Conservation (phyloP, 2,113 vertebrate genomes). For the Melanostigma gelatinosum region DNA sequence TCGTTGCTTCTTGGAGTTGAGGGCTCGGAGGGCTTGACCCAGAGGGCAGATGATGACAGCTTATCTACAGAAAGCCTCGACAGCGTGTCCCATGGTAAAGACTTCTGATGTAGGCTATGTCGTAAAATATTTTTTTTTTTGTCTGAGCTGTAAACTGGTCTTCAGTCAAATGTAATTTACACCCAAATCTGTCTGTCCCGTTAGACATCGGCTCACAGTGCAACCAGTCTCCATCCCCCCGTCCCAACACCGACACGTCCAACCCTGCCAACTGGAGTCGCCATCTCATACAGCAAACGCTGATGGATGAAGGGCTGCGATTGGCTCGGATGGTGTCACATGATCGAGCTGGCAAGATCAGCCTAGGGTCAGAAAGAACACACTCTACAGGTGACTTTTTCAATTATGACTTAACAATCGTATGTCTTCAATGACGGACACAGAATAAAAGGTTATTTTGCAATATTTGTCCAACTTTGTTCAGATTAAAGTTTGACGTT, state of each 20-base stretch:
- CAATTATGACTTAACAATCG: constrained; percentile 33
- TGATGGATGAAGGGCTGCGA: constrained; percentile 97
- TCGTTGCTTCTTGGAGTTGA: constrained; percentile 73
- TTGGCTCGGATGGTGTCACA: constrained; percentile 95
- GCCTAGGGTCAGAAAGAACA: constrained; percentile 88
- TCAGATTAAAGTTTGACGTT: neutral
- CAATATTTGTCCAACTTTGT: constrained; percentile 18
- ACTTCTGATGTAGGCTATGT: neutral
- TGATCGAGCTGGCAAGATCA: constrained; percentile 87
- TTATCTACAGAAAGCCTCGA: constrained; percentile 92
- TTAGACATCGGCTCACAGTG: constrained; percentile 82
- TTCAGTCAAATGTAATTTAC: constrained; percentile 31
- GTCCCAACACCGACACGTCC: constrained; percentile 84
- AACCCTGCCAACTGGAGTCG: constrained; percentile 91
- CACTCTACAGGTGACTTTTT: constrained; percentile 86
- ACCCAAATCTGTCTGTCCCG: constrained; percentile 68
- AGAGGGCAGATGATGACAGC: constrained; percentile 88
- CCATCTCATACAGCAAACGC: constrained; percentile 95
- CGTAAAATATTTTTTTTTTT: neutral
- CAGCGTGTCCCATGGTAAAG: constrained; percentile 88
- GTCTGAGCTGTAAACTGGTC: neutral
- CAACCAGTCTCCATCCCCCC: constrained; percentile 85
- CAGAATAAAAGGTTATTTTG: constrained; percentile 43
- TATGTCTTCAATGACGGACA: constrained; percentile 23
- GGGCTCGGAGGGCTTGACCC: constrained; percentile 74